Conservation (phyloP, 2,888 invertebrate genomes). For the Morinoia aosen region DNA sequence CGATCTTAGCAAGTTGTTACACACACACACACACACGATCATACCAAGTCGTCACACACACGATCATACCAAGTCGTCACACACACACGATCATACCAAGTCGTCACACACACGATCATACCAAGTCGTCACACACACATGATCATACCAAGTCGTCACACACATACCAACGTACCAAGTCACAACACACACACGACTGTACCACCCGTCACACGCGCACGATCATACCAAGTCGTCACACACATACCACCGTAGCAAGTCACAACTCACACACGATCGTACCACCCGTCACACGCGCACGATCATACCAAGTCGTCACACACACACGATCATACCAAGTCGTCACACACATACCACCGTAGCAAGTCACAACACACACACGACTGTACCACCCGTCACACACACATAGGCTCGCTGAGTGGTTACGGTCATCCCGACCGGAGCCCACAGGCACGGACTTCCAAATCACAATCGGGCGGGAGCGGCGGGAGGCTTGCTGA, state of each 20-base stretch:
- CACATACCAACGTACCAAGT: background rate
- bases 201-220: background rate
- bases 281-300: background rate
- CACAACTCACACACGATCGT: background rate
- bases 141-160: background rate
- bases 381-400: no score
- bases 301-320: background rate
- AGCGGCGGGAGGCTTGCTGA: conserved; percentile 45
- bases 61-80: no score
- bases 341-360: background rate
- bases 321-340: background rate
- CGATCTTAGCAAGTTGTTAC: no score
- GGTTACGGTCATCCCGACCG: background rate
- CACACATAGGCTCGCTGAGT: background rate
- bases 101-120: background rate
- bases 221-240: background rate
- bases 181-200: background rate
- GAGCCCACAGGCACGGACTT: conserved; percentile 23
- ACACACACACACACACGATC: background rate
- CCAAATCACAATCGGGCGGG: conserved; percentile 38
- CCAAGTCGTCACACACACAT: background rate
- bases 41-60: no score
- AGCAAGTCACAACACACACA: background rate
- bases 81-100: no score
- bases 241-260: background rate